Conservation (phyloP, 2,113 vertebrate genomes). For the Rousettus leschenaultii region DNA sequence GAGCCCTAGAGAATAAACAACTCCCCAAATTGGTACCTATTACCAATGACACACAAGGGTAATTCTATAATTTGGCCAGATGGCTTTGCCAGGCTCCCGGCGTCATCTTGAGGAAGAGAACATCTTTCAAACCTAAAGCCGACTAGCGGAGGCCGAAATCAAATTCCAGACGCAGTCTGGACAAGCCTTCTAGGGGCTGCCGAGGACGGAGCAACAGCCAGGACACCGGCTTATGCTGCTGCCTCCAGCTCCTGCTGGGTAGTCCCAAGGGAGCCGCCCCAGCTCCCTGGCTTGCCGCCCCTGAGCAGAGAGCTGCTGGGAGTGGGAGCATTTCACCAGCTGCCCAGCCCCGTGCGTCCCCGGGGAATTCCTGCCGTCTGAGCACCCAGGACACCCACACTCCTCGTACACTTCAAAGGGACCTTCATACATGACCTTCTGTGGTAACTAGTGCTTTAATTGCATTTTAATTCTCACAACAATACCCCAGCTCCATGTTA, state of each 20-base stretch:
- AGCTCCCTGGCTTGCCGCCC: background rate
- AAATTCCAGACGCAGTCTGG: slow-evolving; percentile 22
- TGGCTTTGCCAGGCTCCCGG: slow-evolving; percentile 66
- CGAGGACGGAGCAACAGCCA: background rate
- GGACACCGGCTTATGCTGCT: background rate
- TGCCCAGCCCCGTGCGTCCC: fast-evolving
- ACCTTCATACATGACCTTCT: background rate
- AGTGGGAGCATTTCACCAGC: background rate
- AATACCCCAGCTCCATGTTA: background rate
- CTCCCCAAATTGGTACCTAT: slow-evolving; percentile 23
- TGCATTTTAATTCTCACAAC: background rate
- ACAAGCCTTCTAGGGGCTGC: slow-evolving; percentile 10
- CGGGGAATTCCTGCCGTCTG: background rate
- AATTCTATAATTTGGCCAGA: slow-evolving; percentile 71
- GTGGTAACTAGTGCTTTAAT: background rate
- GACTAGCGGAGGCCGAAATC: slow-evolving; percentile 60
- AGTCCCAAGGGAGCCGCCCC: background rate
- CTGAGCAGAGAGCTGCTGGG: too few relatives aligned
- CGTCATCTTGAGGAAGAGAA: slow-evolving; percentile 61
- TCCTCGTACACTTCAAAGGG: background rate
- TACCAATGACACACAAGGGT: slow-evolving; percentile 61
- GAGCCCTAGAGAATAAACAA: slow-evolving; percentile 55
- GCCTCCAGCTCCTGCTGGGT: background rate
- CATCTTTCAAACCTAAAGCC: slow-evolving; percentile 65
- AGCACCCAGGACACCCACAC: background rate